phyloP scores from a whole-genome alignment of 1,140 invertebrate genomes.

The Scaptomyza hsui region DNA sequence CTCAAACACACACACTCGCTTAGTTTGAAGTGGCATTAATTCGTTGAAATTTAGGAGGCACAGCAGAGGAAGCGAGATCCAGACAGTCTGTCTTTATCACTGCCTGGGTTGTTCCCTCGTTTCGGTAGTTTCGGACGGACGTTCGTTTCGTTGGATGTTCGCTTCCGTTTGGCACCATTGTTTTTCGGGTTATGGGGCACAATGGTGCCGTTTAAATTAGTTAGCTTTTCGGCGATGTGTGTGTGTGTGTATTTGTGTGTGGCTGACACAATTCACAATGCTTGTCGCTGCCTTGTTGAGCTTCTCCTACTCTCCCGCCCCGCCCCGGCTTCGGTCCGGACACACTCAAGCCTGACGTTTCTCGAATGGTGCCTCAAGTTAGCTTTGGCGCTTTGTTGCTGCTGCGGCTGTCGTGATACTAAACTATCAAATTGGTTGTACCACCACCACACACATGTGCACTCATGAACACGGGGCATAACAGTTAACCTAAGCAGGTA shows the following conservation, averaged over 20 bases:
- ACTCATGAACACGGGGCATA: background rate
- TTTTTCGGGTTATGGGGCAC: conserved; percentile 69
- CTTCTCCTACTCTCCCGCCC: background rate
- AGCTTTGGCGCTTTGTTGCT: conserved; percentile 16
- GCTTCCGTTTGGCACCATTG: conserved; percentile 65
- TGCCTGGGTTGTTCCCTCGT: conserved; percentile 20
- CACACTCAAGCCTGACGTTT: conserved; percentile 9
- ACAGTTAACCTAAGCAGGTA: background rate
- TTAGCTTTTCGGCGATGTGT: conserved; percentile 56
- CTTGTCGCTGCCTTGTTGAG: conserved; percentile 37
- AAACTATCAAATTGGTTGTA: conserved; percentile 35
- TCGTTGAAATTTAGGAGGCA: conserved; percentile 57
- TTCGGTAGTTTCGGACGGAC: conserved; percentile 4
- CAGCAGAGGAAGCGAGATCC: conserved; percentile 18
- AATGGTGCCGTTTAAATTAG: conserved; percentile 78
- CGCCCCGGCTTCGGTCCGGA: background rate
- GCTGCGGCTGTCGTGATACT: conserved; percentile 22
- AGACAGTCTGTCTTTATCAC: conserved; percentile 60
- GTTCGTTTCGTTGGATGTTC: conserved; percentile 9
- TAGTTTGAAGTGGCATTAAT: conserved; percentile 79
- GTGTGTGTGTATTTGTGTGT: conserved; percentile 33
- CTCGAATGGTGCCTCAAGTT: conserved; percentile 13
- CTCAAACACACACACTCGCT: conserved; percentile 17
- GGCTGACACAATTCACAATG: conserved; percentile 65
- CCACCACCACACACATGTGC: conserved; percentile 2